These are phyloP conservation scores for Cheilosia grossa DNA, from an alignment of 2,888 invertebrate genomes.

Conservation along the genomic window DNA sequence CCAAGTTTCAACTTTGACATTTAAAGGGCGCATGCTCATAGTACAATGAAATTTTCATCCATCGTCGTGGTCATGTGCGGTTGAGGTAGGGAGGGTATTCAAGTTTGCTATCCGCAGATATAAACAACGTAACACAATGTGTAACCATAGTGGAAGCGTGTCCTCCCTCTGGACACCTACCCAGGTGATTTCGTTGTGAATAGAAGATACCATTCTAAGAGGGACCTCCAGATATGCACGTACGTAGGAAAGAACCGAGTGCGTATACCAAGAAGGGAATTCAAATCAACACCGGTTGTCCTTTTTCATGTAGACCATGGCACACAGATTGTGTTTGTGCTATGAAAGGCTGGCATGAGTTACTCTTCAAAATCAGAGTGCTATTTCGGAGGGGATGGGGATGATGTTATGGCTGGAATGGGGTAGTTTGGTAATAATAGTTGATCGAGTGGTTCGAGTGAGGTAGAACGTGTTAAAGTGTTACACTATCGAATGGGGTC, in stretches of 20 bases:
- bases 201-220: conserved; percentile 13
- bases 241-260: conserved; percentile 9
- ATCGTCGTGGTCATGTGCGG: neutral
- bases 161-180: conserved; percentile 26
- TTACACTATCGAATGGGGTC: conserved; percentile 44
- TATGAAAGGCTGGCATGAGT: neutral
- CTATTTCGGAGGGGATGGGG: neutral
- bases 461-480: conserved; percentile 49
- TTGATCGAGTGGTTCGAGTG: conserved; percentile 9
- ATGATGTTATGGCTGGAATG: conserved; percentile 29
- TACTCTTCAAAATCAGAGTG: conserved; percentile 13
- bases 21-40: conserved; percentile 65
- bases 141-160: conserved; percentile 1
- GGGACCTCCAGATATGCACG: conserved; percentile 10
- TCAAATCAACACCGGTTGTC: conserved; percentile 17
- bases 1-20: conserved; percentile 74
- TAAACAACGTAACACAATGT: conserved; percentile 35
- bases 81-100: neutral
- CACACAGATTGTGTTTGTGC: neutral
- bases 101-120: conserved; percentile 28
- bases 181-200: conserved; percentile 5
- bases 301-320: conserved; percentile 1
- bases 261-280: conserved; percentile 6
- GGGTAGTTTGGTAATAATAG: conserved; percentile 28
- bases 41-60: conserved; percentile 30